These are phyloP conservation scores for Pycnomerus fuliginosus DNA, from an alignment of 2,888 invertebrate species.

Conservation along the genomic window DNA sequence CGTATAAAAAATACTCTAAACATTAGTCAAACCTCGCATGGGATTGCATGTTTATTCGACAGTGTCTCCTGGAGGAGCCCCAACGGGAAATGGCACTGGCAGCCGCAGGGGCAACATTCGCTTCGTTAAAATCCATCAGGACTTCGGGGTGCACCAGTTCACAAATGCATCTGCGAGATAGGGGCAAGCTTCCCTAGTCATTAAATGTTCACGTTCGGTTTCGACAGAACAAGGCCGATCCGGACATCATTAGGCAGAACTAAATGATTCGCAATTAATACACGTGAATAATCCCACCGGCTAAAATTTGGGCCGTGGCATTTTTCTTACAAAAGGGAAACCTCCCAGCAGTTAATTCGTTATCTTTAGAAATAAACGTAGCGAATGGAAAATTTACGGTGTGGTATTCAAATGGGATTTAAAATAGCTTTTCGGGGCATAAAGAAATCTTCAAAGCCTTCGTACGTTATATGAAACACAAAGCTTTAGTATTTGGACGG, in stretches of 20 bases:
- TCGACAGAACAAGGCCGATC: constrained; percentile 32
- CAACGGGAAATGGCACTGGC: too few species aligned
- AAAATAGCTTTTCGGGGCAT: constrained; percentile 24
- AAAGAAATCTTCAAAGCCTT: constrained; percentile 28
- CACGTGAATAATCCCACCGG: constrained; percentile 6
- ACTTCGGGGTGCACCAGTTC: background rate
- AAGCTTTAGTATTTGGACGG: constrained; percentile 22
- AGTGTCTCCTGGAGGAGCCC: too few species aligned
- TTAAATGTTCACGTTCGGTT: constrained; percentile 42
- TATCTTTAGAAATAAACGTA: constrained; percentile 26
- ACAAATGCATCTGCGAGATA: constrained; percentile 11
- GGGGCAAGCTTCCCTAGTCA: constrained; percentile 23
- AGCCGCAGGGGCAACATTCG: too few species aligned
- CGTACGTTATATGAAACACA: constrained; percentile 23
- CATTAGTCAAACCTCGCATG: too few species aligned
- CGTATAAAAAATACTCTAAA: too few species aligned
- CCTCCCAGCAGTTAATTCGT: constrained; percentile 22
- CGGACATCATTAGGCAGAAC: constrained; percentile 38
- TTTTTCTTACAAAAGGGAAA: background rate
- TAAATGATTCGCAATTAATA: constrained; percentile 42
- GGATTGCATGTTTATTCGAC: too few species aligned
- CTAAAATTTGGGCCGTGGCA: background rate
- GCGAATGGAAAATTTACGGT: constrained; percentile 30
- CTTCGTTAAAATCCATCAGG: constrained; percentile 18
- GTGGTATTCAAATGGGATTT: constrained; percentile 32